A percentile compares a stretch with the other conserved stretches of the same genome.
Conservation (phyloP, 2,797 vertebrate genomes). For the Gallinago stenura region DNA sequence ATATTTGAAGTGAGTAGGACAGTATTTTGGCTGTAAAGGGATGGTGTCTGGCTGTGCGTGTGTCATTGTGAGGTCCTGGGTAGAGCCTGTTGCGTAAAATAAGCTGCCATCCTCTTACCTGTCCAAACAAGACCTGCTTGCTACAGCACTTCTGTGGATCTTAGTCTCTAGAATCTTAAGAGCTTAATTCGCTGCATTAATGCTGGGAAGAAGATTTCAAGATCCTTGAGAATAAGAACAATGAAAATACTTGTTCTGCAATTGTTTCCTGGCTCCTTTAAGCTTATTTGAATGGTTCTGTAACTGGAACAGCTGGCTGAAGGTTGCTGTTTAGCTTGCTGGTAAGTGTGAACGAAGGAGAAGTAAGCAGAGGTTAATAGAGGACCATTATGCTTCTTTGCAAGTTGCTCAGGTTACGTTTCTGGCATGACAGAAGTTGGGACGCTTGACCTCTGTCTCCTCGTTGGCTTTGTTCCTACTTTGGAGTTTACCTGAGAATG, state of each 20-base stretch:
- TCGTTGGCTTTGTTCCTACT: background rate
- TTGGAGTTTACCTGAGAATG: background rate
- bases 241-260: background rate
- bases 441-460: background rate
- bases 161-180: background rate
- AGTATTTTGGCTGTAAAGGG: background rate
- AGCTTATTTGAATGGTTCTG: background rate
- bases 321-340: background rate
- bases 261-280: slow-evolving; percentile 10
- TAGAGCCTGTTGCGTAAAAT: background rate
- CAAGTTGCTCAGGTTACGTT: background rate
- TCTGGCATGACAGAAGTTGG: background rate
- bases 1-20: background rate
- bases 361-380: background rate
- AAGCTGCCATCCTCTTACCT: slow-evolving; percentile 6
- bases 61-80: background rate
- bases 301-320: background rate
- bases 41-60: background rate
- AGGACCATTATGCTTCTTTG: background rate
- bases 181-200: background rate
- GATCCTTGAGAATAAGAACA: background rate
- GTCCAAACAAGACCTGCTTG: background rate
- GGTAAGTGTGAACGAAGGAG: background rate
- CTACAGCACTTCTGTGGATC: background rate
- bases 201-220: slow-evolving; percentile 4